Base-by-base conservation (phyloP, 2,113 vertebrate genomes). In the Strix uralensis region DNA sequence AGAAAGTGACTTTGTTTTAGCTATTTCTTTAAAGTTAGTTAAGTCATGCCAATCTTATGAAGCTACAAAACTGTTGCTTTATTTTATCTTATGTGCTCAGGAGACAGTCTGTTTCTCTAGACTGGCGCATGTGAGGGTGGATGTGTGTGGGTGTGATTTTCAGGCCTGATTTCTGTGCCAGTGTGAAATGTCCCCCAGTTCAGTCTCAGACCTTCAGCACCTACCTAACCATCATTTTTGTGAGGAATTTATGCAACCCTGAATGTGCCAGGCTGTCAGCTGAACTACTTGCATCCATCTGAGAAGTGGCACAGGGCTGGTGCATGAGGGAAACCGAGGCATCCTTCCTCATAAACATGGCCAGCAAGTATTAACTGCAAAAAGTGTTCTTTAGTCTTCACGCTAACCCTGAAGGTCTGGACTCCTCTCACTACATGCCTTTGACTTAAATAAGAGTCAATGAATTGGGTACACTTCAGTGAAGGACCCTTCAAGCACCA, bases 261-360 rank as follows among this genome's bases (percentile, higher is more conserved):
- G 59, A 84, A 55, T 15, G 32, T 52, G 32, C 26, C 34, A 83
- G 47, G 15, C 29, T 81, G 79, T 77, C 32, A 81, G 19, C 9
- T 80, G 46, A 77, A 77, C 44, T 67, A 62, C 15, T 49, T 46
- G 25, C 10, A 69, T 23, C 72, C 38, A 74, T 11, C 36, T 32
- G 46, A 49, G 62, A 86, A 90, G 32, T 4, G 15, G 40, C 42
- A 62, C 0, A 12, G 65, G 25, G 52, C 23, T 62, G 42, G 51
- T 47, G 30, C 2, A 0, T 7, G 36, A 55, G 0, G 10, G 8
- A 34, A 7, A 52, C 7, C 6, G 13, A 88, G 65, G 52, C 36
- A 71, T 34, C 57, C 38, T 86, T 83, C 59, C n/a, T 74, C 38
- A n/a, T 19, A 63, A 44, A n/a, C 13, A 20, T 36, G 40, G 32